Evolutionary conservation across 2,113 vertebrate genomes (phyloP).

Genomic region (Brachirus orientalis): DNA sequence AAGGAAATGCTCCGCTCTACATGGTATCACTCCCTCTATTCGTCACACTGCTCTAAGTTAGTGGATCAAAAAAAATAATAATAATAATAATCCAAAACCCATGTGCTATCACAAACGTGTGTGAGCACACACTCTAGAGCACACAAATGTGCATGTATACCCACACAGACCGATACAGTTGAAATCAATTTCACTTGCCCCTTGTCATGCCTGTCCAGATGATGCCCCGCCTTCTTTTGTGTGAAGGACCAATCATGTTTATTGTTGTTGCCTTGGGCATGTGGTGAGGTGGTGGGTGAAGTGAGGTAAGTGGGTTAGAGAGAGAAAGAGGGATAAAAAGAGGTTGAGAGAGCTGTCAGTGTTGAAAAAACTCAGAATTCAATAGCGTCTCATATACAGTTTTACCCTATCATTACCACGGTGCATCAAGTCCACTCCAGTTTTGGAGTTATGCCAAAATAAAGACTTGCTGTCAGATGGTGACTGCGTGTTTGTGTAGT

Average conservation of each 20-base stretch:
- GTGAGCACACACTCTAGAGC: not conserved
- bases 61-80: not conserved
- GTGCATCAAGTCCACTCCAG: conserved; percentile 49
- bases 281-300: conserved; percentile 63
- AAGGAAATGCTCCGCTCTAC: conserved; percentile 41
- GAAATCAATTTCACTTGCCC: conserved; percentile 71
- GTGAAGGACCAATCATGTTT: conserved; percentile 58
- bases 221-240: conserved; percentile 58
- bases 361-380: conserved; percentile 53
- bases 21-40: conserved; percentile 53
- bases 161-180: conserved; percentile 53
- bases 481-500: conserved; percentile 15
- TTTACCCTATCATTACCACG: conserved; percentile 49
- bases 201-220: conserved; percentile 67
- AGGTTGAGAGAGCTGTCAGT: conserved; percentile 35
- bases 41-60: conserved; percentile 44
- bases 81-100: conserved; percentile 33
- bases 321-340: conserved; percentile 18
- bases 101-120: conserved; percentile 23
- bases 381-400: conserved; percentile 46
- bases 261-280: conserved; percentile 68
- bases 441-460: conserved; percentile 42
- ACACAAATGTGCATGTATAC: conserved; percentile 9
- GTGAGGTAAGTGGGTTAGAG: conserved; percentile 63
- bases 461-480: conserved; percentile 16